phyloP scores from a whole-genome alignment of 1,140 invertebrate genomes.

The Platyscapa corneri region DNA sequence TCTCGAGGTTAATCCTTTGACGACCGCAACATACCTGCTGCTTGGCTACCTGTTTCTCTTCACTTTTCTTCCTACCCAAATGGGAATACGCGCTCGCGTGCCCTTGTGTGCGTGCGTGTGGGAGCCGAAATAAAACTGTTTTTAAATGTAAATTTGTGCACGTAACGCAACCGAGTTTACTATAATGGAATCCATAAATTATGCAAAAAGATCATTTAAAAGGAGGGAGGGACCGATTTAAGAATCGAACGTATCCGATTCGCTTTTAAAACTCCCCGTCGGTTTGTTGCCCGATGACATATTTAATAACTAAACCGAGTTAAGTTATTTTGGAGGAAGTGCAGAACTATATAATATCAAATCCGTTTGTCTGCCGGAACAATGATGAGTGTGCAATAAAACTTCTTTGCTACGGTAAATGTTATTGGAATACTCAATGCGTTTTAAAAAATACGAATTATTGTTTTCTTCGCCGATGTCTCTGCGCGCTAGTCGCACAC shows the following conservation, averaged over 20 bases:
- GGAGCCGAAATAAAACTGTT: neutral
- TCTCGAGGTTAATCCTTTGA: slow-evolving; percentile 35
- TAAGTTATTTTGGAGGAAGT: neutral
- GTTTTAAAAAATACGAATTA: neutral
- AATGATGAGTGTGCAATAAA: neutral
- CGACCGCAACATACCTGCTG: slow-evolving; percentile 17
- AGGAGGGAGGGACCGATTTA: neutral
- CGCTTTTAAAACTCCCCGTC: neutral
- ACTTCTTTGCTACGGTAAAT: neutral
- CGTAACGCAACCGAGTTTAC: neutral
- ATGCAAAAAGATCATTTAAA: neutral
- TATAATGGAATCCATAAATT: neutral
- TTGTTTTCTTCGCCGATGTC: neutral
- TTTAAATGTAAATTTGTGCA: neutral
- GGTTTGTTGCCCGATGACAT: neutral
- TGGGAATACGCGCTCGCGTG: too few species aligned
- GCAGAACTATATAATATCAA: neutral
- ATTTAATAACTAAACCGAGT: neutral
- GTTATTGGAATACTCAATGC: neutral
- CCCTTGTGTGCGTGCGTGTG: too few species aligned
- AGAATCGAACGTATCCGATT: neutral
- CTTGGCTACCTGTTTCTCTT: slow-evolving; percentile 7
- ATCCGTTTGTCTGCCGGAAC: neutral
- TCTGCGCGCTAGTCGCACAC: too few species aligned
- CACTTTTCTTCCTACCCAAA: neutral